Conservation (phyloP, 1,140 invertebrate species). For the Ctenoplectra terminalis region DNA sequence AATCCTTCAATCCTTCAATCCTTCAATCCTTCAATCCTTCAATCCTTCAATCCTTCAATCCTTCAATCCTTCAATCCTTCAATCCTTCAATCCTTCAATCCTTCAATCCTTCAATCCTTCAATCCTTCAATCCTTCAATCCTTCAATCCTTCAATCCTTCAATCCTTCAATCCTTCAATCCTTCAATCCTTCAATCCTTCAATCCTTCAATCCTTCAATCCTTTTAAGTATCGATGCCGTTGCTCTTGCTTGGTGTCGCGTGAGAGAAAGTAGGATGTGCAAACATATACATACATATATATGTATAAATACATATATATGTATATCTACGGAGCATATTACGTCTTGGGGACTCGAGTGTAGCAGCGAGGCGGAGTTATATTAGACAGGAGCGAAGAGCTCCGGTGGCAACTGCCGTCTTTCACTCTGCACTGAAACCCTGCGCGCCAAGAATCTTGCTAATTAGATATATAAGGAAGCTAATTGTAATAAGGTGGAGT, state of each 20-base stretch:
- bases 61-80: too few relatives aligned
- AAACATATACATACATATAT: constrained; percentile 30
- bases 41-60: too few relatives aligned
- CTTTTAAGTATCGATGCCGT: constrained; percentile 5
- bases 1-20: too few relatives aligned
- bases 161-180: too few relatives aligned
- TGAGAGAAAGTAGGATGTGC: constrained; percentile 29
- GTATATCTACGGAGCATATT: constrained; percentile 61
- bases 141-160: too few relatives aligned
- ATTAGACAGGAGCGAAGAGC: constrained; percentile 75
- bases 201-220: too few relatives aligned
- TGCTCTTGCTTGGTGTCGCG: background rate
- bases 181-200: too few relatives aligned
- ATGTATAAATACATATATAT: constrained; percentile 15
- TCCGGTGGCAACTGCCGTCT: constrained; percentile 78
- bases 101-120: too few relatives aligned
- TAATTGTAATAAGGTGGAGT: constrained; percentile 81
- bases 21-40: too few relatives aligned
- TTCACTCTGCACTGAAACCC: constrained; percentile 76
- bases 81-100: too few relatives aligned
- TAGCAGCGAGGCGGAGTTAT: constrained; percentile 65
- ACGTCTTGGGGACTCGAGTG: constrained; percentile 60
- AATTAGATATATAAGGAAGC: constrained; percentile 80
- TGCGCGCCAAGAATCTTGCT: constrained; percentile 77
- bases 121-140: too few relatives aligned